Evolutionary conservation across 2,888 invertebrate species (phyloP).

Genomic region (Gryllus longicercus): DNA sequence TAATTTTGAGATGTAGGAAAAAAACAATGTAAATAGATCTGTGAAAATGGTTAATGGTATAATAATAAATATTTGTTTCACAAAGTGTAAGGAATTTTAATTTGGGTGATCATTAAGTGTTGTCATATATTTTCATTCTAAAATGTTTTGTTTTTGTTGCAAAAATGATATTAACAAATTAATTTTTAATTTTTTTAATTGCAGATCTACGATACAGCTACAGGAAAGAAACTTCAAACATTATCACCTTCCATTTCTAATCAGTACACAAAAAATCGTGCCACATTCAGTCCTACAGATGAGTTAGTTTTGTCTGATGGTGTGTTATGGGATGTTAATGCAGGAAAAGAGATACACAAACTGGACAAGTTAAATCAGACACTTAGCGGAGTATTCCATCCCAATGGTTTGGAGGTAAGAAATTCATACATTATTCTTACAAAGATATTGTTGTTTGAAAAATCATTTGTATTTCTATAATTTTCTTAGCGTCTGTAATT

Average conservation of each 20-base stretch:
- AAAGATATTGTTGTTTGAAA: background rate
- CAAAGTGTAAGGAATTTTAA: no score
- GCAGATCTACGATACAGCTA: slow-evolving; percentile 84
- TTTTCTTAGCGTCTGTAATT: background rate
- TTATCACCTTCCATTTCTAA: slow-evolving; percentile 82
- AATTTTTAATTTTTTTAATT: slow-evolving; percentile 36
- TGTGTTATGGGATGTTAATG: slow-evolving; percentile 88
- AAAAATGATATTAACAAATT: background rate
- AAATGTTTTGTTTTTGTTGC: background rate
- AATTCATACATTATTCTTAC: background rate
- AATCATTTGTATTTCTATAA: background rate
- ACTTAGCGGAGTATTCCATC: slow-evolving; percentile 93
- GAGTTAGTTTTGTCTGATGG: slow-evolving; percentile 94
- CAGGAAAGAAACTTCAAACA: slow-evolving; percentile 68
- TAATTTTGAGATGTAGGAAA: no score
- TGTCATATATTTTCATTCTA: background rate
- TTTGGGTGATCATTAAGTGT: no score
- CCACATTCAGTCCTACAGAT: slow-evolving; percentile 91
- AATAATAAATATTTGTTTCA: no score
- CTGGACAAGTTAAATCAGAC: slow-evolving; percentile 96
- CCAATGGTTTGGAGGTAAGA: slow-evolving; percentile 83
- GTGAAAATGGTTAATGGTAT: no score
- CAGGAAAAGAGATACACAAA: slow-evolving; percentile 87
- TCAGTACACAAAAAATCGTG: slow-evolving; percentile 88
- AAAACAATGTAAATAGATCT: no score